These are phyloP conservation scores for Falco peregrinus DNA, from an alignment of 2,797 vertebrate genomes.

Conservation along the genomic window DNA sequence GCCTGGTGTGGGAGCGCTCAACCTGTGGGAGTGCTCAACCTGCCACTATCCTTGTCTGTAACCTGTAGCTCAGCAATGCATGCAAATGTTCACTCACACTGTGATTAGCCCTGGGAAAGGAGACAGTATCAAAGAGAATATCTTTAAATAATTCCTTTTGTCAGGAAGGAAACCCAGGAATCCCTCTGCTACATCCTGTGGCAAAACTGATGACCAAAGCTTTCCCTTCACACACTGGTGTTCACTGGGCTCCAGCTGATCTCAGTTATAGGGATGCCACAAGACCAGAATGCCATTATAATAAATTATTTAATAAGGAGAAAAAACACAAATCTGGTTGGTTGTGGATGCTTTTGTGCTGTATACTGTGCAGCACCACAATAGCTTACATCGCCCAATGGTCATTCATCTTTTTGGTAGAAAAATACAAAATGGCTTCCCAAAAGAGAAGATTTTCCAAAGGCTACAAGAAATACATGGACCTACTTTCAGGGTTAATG, in stretches of 20 bases:
- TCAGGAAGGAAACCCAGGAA: background rate
- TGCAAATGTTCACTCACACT: background rate
- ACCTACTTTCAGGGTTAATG: background rate
- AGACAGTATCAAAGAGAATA: background rate
- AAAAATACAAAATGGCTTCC: background rate
- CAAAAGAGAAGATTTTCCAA: background rate
- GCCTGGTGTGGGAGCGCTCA: background rate
- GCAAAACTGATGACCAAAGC: background rate
- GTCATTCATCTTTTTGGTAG: background rate
- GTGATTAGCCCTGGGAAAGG: conserved; percentile 24
- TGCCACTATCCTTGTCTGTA: background rate
- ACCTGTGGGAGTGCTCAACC: background rate
- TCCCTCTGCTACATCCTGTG: background rate
- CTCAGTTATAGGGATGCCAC: background rate
- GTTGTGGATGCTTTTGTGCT: background rate
- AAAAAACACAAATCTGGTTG: background rate
- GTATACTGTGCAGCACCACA: background rate
- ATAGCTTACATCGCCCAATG: background rate
- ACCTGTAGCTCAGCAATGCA: background rate
- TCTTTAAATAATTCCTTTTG: conserved; percentile 1
- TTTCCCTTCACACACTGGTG: background rate
- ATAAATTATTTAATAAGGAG: background rate
- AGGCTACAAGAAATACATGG: background rate
- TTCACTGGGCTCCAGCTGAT: background rate
- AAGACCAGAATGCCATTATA: background rate